Evolutionary conservation across 2,888 invertebrate species (phyloP), one percentile per base, ranked within the genome.

Genomic region (Parnassius mnemosyne): DNA sequence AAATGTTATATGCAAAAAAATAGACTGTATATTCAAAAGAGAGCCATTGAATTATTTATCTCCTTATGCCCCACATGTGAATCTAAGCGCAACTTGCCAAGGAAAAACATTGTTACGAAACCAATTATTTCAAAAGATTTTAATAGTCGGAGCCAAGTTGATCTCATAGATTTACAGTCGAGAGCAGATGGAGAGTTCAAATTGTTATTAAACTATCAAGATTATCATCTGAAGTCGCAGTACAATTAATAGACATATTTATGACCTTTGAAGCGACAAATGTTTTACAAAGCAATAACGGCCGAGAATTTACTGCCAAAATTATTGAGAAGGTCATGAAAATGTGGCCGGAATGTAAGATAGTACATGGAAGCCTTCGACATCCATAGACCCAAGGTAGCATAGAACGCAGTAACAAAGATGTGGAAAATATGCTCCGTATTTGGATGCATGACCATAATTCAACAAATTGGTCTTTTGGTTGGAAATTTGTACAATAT

Each of bases 361-460:
- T 46, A 46, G 9, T 68, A 44, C 60, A 71, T 54, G 71, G 73
- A 47, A 65, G 57, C 25, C 67, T 70, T 10, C 53, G 63, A 50
- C 57, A 63, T 49, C 66, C 66, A 1, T 67, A 65, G 53, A 68
- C 57, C n/a, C 69, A 69, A 51, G 68, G 69, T 0, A 66, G 62
- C 44, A 55, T 69, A 2, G 69, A 72, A 53, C 51, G 68, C 0
- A 44, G 54, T 11, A 71, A 71, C 16, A 72, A 76, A 60, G 77
- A 79, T 64, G 71, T 78, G 9, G 73, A 75, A 66, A 74, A 77
- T 57, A 75, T 77, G 76, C 55, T 73, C 34, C 66, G 68, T 54
- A 63, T 70, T 41, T 78, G 74, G 72, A 69, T 75, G 68, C 25
- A 20, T 34, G 74, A 75, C 53, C 72, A 74, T 63, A 70, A 70